These are phyloP conservation scores for Phylloscopus collybita DNA, from an alignment of 2,797 vertebrate genomes.

Conservation along the genomic window DNA sequence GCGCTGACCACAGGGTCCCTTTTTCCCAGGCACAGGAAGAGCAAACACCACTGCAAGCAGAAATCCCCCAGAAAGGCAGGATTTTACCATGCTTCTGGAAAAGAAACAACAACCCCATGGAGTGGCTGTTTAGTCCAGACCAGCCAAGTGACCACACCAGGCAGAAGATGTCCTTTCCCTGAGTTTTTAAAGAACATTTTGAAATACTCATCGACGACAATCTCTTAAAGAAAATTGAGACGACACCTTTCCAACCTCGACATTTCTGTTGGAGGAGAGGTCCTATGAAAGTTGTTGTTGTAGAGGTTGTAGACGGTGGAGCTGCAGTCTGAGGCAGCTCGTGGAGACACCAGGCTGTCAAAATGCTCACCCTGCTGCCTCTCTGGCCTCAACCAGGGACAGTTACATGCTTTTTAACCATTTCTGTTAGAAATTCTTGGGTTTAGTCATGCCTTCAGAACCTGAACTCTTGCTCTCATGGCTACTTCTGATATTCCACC, in stretches of 20 bases:
- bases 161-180: not conserved
- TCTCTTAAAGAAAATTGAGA: not conserved
- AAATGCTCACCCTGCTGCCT: rapidly evolving
- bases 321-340: not conserved
- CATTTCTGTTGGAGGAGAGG: not conserved
- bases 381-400: not conserved
- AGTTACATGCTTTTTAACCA: not conserved
- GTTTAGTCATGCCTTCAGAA: not conserved
- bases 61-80: not conserved
- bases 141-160: not conserved
- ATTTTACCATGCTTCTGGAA: not conserved
- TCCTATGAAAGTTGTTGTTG: not conserved
- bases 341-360: not conserved
- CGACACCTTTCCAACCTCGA: not conserved
- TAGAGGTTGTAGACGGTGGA: not conserved
- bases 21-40: not conserved
- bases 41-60: not conserved
- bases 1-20: not conserved
- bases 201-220: rapidly evolving
- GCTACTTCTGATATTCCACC: not conserved
- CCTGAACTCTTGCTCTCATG: not conserved
- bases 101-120: not conserved
- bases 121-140: not conserved
- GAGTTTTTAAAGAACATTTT: not conserved
- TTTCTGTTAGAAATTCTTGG: not conserved